A percentile compares a stretch with the other conserved stretches of the same genome.
phyloP scores from a whole-genome alignment of 2,113 vertebrate species.

The Gasterosteus nipponicus region DNA sequence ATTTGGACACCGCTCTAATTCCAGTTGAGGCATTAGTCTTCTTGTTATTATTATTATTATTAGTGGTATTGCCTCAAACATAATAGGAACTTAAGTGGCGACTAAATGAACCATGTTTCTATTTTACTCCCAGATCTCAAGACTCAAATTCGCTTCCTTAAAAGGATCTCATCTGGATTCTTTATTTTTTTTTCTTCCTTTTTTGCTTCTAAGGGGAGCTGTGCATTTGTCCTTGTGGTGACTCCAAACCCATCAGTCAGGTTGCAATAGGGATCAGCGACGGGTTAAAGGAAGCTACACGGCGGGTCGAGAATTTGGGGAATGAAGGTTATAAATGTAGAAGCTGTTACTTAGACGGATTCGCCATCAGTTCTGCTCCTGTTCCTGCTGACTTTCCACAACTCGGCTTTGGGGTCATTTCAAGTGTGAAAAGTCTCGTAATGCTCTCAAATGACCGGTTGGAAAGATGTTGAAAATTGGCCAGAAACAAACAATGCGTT shows the following conservation, averaged over 20 bases:
- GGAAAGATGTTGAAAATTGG: conserved; percentile 30
- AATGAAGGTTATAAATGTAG: conserved; percentile 43
- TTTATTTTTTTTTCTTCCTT: conserved; percentile 22
- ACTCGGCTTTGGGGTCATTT: conserved; percentile 13
- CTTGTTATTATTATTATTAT: not conserved
- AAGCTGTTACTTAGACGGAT: conserved; percentile 2
- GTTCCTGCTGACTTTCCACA: conserved; percentile 13
- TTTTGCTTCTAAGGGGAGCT: conserved; percentile 42
- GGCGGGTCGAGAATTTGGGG: conserved; percentile 52
- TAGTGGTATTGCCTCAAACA: not conserved
- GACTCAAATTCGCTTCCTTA: conserved; percentile 63
- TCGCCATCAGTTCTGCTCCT: conserved; percentile 17
- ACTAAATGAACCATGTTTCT: conserved; percentile 23
- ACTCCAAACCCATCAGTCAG: conserved; percentile 48
- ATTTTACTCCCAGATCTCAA: conserved; percentile 20
- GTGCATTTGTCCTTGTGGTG: conserved; percentile 37
- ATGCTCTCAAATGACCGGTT: conserved; percentile 6
- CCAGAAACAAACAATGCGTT: conserved; percentile 27
- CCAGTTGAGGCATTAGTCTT: not conserved
- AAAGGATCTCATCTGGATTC: conserved; percentile 68
- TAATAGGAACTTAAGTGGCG: conserved; percentile 10
- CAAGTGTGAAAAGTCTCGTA: not conserved
- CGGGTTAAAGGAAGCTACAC: conserved; percentile 35
- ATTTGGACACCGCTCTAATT: not conserved
- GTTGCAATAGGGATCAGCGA: conserved; percentile 36